Evolutionary conservation across 1,140 invertebrate species (phyloP).

Genomic region (Phymastichus coffea): DNA sequence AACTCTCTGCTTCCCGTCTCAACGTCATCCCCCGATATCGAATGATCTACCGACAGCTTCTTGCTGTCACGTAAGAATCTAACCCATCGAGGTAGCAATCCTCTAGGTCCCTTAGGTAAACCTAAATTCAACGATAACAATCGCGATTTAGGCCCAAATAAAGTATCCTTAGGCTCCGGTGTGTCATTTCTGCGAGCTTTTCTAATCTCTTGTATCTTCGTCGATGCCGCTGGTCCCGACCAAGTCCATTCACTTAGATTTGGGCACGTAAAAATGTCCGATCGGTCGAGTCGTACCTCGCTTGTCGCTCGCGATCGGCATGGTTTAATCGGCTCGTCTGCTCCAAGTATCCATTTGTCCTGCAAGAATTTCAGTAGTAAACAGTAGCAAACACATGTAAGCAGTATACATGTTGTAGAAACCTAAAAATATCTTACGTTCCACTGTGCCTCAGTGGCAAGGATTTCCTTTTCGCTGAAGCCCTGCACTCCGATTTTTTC

Average conservation of each 20-base stretch:
- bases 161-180: constrained; percentile 33
- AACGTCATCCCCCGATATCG: constrained; percentile 35
- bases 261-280: constrained; percentile 49
- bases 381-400: too few relatives aligned
- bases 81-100: constrained; percentile 46
- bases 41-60: constrained; percentile 32
- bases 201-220: constrained; percentile 60
- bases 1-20: constrained; percentile 17
- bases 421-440: too few relatives aligned
- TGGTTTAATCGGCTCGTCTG: constrained; percentile 39
- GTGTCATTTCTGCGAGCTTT: constrained; percentile 43
- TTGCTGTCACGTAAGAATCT: constrained; percentile 46
- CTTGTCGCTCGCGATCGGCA: constrained; percentile 56
- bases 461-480: constrained; percentile 68
- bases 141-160: constrained; percentile 37
- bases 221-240: constrained; percentile 65
- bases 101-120: constrained; percentile 42
- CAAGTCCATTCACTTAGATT: constrained; percentile 65
- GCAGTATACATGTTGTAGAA: too few relatives aligned
- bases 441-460: constrained; percentile 61
- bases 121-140: constrained; percentile 43
- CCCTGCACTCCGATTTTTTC: constrained; percentile 58
- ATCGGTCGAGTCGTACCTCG: constrained; percentile 51
- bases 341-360: constrained; percentile 59
- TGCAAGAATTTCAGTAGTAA: too few relatives aligned